A percentile compares a stretch with the other conserved stretches of the same genome.
phyloP scores from a whole-genome alignment of 2,888 invertebrate genomes.

The Perizoma flavofasciatum region DNA sequence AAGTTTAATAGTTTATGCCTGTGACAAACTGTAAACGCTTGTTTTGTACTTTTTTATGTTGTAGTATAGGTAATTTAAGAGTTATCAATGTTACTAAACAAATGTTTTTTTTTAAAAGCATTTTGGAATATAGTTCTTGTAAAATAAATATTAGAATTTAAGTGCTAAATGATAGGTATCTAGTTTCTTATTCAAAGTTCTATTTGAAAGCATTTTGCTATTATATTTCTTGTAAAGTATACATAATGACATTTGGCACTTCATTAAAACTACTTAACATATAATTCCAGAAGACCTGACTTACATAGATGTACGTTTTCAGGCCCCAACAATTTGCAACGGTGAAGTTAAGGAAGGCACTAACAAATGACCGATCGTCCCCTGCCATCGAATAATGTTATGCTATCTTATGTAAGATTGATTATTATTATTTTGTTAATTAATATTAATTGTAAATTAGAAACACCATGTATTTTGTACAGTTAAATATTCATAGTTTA shows the following conservation, averaged over 20 bases:
- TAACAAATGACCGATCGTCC: slow-evolving; percentile 93
- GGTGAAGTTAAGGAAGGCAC: slow-evolving; percentile 93
- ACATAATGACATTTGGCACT: too few species aligned
- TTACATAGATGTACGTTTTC: slow-evolving; percentile 59
- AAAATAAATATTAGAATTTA: too few species aligned
- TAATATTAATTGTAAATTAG: slow-evolving; percentile 80
- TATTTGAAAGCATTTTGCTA: too few species aligned
- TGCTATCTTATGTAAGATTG: slow-evolving; percentile 55
- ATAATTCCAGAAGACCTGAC: neutral
- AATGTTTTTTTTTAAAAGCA: too few species aligned
- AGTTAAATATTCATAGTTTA: slow-evolving; percentile 84
- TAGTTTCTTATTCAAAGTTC: too few species aligned
- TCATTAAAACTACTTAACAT: too few species aligned
- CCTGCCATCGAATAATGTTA: slow-evolving; percentile 86
- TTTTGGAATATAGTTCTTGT: too few species aligned
- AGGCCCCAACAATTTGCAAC: slow-evolving; percentile 95
- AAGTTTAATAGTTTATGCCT: slow-evolving; percentile 21
- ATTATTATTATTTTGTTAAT: slow-evolving; percentile 76
- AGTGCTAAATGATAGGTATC: too few species aligned
- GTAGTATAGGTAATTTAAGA: too few species aligned
- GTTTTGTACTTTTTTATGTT: too few species aligned
- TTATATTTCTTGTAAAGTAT: neutral
- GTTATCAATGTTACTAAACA: too few species aligned
- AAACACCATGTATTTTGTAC: slow-evolving; percentile 82
- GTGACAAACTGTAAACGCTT: neutral